Base-by-base conservation (phyloP, 2,797 vertebrate species). In the Thunnus albacares region DNA sequence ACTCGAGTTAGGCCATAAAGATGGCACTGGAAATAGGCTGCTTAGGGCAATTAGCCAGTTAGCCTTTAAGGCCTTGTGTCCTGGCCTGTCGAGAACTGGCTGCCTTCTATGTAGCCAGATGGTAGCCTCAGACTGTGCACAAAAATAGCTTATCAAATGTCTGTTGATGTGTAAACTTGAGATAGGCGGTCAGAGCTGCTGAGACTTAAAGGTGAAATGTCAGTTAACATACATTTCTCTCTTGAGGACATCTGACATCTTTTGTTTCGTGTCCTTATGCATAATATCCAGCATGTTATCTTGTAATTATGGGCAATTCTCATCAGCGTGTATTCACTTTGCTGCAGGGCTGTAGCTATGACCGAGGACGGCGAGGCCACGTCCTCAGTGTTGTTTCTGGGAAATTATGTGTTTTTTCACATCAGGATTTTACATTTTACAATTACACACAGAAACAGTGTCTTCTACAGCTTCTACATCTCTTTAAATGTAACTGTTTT, bases 21-120 rank as follows among this genome's bases (percentile, higher is more conserved):
- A 91, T 85, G 87, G 90, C 86, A 77, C 71, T 80, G 85, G 83
- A 86, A 83, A 80, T 15, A 63, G 82, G 79, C 81, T 74, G 89
- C 89, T 90, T 69, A 68, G 88, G 92, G 92, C 91, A 84, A 89
- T 88, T 88, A 89, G 92, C 92, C 92, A 92, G 93, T 94, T 94
- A 92, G 91, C 92, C 92, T 91, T 91, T 87, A 89, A 88, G 94
- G 90, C 89, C 89, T 82, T 33, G 87, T 89, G 87, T 91, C 92
- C 89, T 72, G 90, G 86, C 91, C 91, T 79, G 89, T 75, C 24
- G 87, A 88, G 91, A 87, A 84, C 90, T 93, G 94, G 94, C 91
- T 78, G 83, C 79, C 90, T 84, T 59, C 83, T 62, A 41, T 41
- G 79, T 11, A 70, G 87, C 92, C 94, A 94, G 93, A 94, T 94